These are phyloP conservation scores for Actinostola sp. DNA, from an alignment of 92 coral and sea anemone genomes.

Conservation along the genomic window DNA sequence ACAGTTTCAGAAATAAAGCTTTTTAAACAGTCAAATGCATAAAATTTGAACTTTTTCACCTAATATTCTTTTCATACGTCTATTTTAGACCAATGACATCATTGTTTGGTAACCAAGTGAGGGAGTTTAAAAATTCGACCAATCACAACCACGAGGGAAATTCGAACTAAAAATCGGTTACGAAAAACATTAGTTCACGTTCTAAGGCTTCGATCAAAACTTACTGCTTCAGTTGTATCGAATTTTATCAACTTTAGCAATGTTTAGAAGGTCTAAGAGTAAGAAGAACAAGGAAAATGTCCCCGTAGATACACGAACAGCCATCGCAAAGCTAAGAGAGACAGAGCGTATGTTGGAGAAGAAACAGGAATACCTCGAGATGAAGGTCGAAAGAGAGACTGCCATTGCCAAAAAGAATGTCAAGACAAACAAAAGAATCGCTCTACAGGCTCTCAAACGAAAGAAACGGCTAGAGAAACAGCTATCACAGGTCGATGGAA, in stretches of 20 bases:
- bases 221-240: constrained; percentile 8
- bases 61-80: background rate
- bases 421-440: constrained; percentile 65
- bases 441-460: constrained; percentile 78
- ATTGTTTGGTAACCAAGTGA: constrained; percentile 13
- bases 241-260: background rate
- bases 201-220: background rate
- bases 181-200: background rate
- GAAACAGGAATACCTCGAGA: constrained; percentile 77
- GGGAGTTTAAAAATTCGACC: constrained; percentile 23
- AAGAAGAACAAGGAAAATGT: constrained; percentile 68
- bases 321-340: constrained; percentile 67
- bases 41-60: background rate
- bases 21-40: too few relatives aligned
- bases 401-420: constrained; percentile 59
- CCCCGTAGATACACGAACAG: constrained; percentile 57
- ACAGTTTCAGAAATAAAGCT: too few relatives aligned
- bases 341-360: constrained; percentile 75
- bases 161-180: constrained; percentile 19
- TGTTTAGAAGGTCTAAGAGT: constrained; percentile 25
- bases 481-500: constrained; percentile 76
- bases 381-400: constrained; percentile 65
- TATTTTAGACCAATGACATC: background rate
- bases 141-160: constrained; percentile 30
- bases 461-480: constrained; percentile 80